Evolutionary conservation across 2,888 invertebrate genomes (phyloP), one percentile per base, ranked within the genome.

Genomic region (Meiosimyza platycephala): DNA sequence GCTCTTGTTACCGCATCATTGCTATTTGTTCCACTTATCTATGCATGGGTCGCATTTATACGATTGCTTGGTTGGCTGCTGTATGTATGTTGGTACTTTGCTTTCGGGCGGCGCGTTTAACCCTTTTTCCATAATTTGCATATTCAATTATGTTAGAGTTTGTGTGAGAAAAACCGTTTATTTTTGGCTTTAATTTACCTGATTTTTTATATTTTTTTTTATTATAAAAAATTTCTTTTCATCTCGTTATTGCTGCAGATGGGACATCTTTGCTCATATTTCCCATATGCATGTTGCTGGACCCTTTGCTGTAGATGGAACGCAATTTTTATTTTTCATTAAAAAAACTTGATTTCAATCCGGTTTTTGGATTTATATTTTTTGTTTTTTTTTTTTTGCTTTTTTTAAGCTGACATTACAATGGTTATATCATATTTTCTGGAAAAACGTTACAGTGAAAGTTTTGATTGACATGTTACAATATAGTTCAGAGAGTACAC

Each of bases 121-220:
- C 67, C 67, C 67, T 67, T 67, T 67, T 40, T n/a, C 15, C 15
- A 40, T 18, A 33, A 33, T 67, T 67, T 67, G 67, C 67, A 67
- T 67, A 67, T 67, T 67, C 54, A 67, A 22, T 55, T 40, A 54
- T 15, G 33, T 33, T 33, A 22, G 18, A 18, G 18, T 16, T 18
- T 67, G 33, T 67, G 4, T 55, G 33, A 57, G 22, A 57, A 67
- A 67, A 67, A 18, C 40, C 55, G 55, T 13, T 54, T 28, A 12
- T 54, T 55, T 67, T 40, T 28, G 28, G 12, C n/a, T 11, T 40
- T 54, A 66, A 47, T 18, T 54, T 54, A 67, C 54, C 54, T 55
- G 55, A 67, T 40, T 28, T 67, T 67, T 48, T 67, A 28, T 18
- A 67, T 16, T 28, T 67, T 67, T 48, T 67, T 13, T 16, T 63